Evolutionary conservation across 2,888 invertebrate genomes (phyloP).

Genomic region (Shargacucullia verbasci): DNA sequence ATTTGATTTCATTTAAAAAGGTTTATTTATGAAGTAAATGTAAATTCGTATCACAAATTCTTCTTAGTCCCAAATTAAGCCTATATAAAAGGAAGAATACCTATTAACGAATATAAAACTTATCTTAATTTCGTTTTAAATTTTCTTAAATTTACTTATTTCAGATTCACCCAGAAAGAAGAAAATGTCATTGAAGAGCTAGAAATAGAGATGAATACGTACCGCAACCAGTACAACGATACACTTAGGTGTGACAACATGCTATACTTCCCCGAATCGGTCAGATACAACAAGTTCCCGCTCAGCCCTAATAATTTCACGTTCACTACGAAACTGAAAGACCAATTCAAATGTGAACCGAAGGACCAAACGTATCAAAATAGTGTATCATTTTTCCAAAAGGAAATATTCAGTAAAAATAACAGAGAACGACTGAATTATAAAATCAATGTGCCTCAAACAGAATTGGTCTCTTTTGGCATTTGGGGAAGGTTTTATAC

Average conservation of each 20-base stretch:
- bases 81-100: too few species aligned
- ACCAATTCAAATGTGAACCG: constrained; percentile 33
- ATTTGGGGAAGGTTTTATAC: constrained; percentile 83
- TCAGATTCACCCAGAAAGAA: constrained; percentile 79
- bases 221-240: constrained; percentile 69
- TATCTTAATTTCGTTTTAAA: neutral
- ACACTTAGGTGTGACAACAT: constrained; percentile 76
- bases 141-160: constrained; percentile 57
- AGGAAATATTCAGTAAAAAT: constrained; percentile 24
- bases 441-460: constrained; percentile 74
- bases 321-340: constrained; percentile 11
- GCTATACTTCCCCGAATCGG: constrained; percentile 85
- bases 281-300: constrained; percentile 85
- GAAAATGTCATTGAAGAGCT: constrained; percentile 79
- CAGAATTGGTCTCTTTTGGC: constrained; percentile 82
- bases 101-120: too few species aligned
- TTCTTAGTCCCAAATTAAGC: too few species aligned
- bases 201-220: constrained; percentile 81
- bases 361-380: constrained; percentile 22
- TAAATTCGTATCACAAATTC: too few species aligned
- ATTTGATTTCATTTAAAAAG: too few species aligned
- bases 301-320: constrained; percentile 74
- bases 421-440: constrained; percentile 61
- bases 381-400: constrained; percentile 36
- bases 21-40: too few species aligned